These are phyloP conservation scores for Drosophila ficusphila DNA, from an alignment of 1,140 invertebrate genomes.

Conservation along the genomic window DNA sequence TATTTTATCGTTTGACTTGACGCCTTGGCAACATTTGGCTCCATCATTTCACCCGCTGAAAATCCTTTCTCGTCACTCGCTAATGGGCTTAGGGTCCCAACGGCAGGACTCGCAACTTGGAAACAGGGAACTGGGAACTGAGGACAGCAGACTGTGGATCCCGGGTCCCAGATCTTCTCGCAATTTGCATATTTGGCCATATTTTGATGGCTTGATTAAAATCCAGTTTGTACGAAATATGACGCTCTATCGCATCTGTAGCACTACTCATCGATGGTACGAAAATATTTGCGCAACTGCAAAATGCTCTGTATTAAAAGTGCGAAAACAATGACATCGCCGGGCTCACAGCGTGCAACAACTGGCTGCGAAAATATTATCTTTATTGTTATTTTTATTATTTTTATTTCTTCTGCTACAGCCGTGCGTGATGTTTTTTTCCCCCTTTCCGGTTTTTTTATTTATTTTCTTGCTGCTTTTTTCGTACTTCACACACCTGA, in stretches of 20 bases:
- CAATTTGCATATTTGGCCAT: conserved; percentile 48
- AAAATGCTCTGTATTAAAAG: conserved; percentile 58
- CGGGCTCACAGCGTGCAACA: conserved; percentile 20
- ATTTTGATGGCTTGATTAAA: conserved; percentile 54
- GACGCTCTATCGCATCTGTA: neutral
- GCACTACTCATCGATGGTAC: neutral
- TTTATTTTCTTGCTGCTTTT: conserved; percentile 26
- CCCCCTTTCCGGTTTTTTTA: conserved; percentile 17
- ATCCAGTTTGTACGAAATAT: conserved; percentile 25
- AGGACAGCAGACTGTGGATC: too few relatives aligned
- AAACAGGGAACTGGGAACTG: too few relatives aligned
- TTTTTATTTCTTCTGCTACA: conserved; percentile 25
- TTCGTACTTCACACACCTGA: conserved; percentile 40
- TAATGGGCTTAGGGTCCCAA: conserved; percentile 51
- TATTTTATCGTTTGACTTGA: conserved; percentile 82
- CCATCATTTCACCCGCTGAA: conserved; percentile 56
- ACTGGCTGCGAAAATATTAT: conserved; percentile 66
- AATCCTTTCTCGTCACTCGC: conserved; percentile 74
- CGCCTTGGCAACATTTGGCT: conserved; percentile 76
- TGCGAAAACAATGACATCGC: conserved; percentile 36
- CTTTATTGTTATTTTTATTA: conserved; percentile 51
- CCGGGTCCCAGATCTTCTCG: neutral
- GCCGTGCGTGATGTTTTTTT: conserved; percentile 29
- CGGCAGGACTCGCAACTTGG: neutral
- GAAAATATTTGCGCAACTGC: conserved; percentile 63